These are phyloP conservation scores for Drosophila infuscata DNA, from an alignment of 2,888 invertebrate species.

Conservation along the genomic window DNA sequence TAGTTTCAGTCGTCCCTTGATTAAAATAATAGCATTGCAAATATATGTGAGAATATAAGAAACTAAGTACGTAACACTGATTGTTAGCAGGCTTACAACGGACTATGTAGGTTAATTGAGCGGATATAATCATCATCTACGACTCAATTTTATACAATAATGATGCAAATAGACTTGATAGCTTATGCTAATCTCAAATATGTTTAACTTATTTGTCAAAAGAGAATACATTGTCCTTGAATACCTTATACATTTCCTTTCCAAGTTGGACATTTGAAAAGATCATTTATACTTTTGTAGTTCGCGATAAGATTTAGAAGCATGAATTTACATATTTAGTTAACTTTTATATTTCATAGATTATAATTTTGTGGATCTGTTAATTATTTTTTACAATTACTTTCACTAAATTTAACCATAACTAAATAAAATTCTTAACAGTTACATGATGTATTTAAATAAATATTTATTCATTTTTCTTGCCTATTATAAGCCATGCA, in stretches of 20 bases:
- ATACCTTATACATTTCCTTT: neutral
- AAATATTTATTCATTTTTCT: slow-evolving; percentile 35
- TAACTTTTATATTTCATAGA: slow-evolving; percentile 49
- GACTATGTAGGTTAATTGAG: neutral
- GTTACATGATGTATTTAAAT: slow-evolving; percentile 41
- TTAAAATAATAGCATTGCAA: neutral
- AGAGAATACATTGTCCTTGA: neutral
- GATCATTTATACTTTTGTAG: neutral
- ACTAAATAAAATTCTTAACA: slow-evolving; percentile 54
- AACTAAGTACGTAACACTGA: neutral
- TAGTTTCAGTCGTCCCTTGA: neutral
- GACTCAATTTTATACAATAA: neutral
- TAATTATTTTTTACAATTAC: slow-evolving; percentile 22
- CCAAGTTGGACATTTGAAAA: neutral
- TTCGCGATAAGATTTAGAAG: neutral
- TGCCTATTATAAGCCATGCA: slow-evolving; percentile 50
- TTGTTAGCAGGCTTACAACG: neutral
- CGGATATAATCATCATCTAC: neutral
- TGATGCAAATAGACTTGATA: neutral
- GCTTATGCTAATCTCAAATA: neutral
- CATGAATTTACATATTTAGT: neutral
- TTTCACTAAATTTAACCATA: slow-evolving; percentile 62
- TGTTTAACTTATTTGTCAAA: neutral
- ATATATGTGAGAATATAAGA: neutral
- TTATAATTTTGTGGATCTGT: slow-evolving; percentile 39